Conservation (phyloP, 2,888 invertebrate species). For the Drosophila peninsularis region DNA sequence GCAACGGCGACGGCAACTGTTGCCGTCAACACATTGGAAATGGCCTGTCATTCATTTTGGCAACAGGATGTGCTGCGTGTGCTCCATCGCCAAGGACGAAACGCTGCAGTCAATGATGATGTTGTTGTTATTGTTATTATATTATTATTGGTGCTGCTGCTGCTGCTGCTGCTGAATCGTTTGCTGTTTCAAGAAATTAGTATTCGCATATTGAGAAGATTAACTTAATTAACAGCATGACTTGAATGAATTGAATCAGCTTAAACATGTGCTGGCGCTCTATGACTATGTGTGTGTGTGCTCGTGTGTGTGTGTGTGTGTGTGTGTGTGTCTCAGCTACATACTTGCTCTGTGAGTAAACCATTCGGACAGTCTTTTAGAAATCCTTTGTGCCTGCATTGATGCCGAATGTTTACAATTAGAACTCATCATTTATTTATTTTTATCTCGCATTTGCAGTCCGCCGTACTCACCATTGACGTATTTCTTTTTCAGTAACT, state of each 20-base stretch:
- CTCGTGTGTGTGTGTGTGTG: not conserved
- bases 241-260: slow-evolving; percentile 66
- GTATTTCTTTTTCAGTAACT: slow-evolving; percentile 83
- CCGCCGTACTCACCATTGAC: slow-evolving; percentile 80
- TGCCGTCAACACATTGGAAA: slow-evolving; percentile 63
- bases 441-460: not conserved
- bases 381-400: slow-evolving; percentile 97
- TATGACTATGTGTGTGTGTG: not conserved
- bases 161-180: slow-evolving; percentile 30
- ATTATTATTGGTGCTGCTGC: slow-evolving; percentile 16
- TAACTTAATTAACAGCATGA: slow-evolving; percentile 73
- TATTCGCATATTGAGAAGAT: slow-evolving; percentile 68
- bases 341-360: slow-evolving; percentile 96
- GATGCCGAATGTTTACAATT: slow-evolving; percentile 25
- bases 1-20: slow-evolving; percentile 17
- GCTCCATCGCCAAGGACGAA: not conserved
- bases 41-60: slow-evolving; percentile 49
- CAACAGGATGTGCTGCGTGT: slow-evolving; percentile 9
- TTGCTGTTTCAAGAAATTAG: slow-evolving; percentile 52
- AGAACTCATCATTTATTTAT: slow-evolving; percentile 2
- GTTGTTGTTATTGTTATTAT: slow-evolving; percentile 21
- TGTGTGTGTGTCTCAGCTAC: slow-evolving; percentile 39
- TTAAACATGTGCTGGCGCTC: slow-evolving; percentile 19
- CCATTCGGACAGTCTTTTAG: slow-evolving; percentile 98
- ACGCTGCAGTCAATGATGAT: slow-evolving; percentile 27